Evolutionary conservation across 1,140 invertebrate species (phyloP).

Genomic region (Arion vulgaris): DNA sequence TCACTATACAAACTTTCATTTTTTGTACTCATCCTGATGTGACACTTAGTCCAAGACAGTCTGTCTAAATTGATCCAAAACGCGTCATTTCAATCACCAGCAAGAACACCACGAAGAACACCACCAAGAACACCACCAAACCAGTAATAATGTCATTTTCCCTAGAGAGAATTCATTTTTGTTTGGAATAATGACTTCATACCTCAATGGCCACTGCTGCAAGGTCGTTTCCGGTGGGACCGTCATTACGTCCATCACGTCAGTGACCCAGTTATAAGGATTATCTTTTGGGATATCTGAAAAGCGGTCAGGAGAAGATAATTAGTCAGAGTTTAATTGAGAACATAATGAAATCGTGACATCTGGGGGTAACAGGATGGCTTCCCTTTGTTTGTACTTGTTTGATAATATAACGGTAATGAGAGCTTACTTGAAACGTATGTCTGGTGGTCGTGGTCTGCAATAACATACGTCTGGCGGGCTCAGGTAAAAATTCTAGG

Average conservation of each 20-base stretch:
- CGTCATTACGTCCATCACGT: not conserved
- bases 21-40: not conserved
- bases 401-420: too few species aligned
- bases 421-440: too few species aligned
- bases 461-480: too few species aligned
- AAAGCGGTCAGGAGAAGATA: not conserved
- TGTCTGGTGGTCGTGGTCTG: too few species aligned
- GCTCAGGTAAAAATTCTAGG: too few species aligned
- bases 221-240: conserved; percentile 15
- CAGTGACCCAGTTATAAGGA: conserved; percentile 1
- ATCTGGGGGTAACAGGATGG: not conserved
- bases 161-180: not conserved
- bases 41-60: not conserved
- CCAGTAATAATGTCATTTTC: not conserved
- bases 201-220: not conserved
- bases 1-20: too few species aligned
- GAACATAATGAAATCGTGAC: not conserved
- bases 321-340: not conserved
- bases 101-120: not conserved
- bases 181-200: conserved; percentile 7
- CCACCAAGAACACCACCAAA: not conserved
- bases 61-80: not conserved
- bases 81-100: not conserved
- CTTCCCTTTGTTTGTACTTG: not conserved
- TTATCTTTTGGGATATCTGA: not conserved